Base-by-base conservation (phyloP, 2,888 invertebrate genomes). In the Dolomedes plantarius region DNA sequence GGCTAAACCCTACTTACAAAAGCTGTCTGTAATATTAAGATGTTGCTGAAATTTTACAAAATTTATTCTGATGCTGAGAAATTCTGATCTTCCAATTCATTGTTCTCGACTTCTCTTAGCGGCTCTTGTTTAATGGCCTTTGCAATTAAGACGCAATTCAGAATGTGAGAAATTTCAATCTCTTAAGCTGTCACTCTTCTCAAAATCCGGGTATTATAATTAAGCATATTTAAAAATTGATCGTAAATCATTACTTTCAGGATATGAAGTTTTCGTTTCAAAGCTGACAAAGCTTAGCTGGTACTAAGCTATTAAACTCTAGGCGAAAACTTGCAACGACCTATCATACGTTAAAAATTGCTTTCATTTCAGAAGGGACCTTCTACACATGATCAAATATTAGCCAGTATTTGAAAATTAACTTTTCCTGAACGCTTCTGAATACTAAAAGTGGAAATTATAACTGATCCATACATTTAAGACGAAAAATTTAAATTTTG, bases 201-300 rank as follows among this genome's bases (percentile, higher is more conserved):
- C 46, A 46, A 46, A 46, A 46, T 46, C 16, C 46, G 46, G 46
- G 46, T 46, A 46, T 36, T 36, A 36, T 36, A 46, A 46, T 46
- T 46, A 46, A 46, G 46, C 9, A 46, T 16, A 46, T 46, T 46
- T 46, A 46, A 46, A 46, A 46, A 46, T 46, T 46, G 46, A 46
- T 46, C 46, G 46, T 46, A 11, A 46, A 46, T 46, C 46, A 46
- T 46, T 46, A 46, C 46, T 46, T 16, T 16, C 11, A 7, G 46
- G 46, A 46, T 46, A 46, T 46, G 16, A 46, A 46, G 46, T 46
- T 46, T 46, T 46, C 46, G 46, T 46, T 46, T 16, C 9, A 16
- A 46, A 46, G 16, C 46, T 46, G 46, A 46, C 46, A 46, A 16
- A 16, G 46, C 16, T 46, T 46, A 46, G 46, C 11, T 16, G 46